These are phyloP conservation scores for Pipistrellus pygmaeus DNA, from an alignment of 2,797 vertebrate genomes.

Conservation along the genomic window DNA sequence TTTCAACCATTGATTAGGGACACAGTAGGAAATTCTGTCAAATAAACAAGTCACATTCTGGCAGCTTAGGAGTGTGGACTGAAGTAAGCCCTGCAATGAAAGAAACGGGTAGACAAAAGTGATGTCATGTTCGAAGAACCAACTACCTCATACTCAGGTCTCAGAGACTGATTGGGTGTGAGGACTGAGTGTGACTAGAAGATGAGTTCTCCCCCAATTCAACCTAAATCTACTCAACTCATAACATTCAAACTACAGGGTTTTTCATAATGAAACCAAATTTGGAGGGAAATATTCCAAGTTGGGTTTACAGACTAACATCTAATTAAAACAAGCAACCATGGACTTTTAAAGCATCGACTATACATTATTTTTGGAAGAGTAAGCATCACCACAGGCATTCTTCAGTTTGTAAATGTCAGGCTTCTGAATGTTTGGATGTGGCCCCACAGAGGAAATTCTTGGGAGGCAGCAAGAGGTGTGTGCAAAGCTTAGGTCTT, in stretches of 20 bases:
- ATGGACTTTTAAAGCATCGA: neutral
- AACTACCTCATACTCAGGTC: neutral
- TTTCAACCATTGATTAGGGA: neutral
- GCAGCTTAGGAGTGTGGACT: neutral
- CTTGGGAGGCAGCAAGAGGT: neutral
- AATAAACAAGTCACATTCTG: neutral
- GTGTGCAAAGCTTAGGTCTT: neutral
- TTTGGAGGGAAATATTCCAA: neutral
- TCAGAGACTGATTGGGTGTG: neutral
- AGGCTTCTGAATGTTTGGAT: neutral
- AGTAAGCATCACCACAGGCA: neutral
- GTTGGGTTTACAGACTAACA: constrained; percentile 2
- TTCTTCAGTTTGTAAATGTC: neutral
- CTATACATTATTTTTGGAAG: neutral
- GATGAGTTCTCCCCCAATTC: neutral
- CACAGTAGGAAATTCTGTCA: neutral
- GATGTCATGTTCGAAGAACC: neutral
- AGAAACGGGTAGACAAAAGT: neutral
- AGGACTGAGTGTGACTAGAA: neutral
- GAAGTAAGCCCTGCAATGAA: neutral
- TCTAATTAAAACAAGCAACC: constrained; percentile 1
- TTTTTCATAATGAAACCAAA: neutral
- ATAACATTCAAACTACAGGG: neutral
- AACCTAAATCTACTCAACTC: neutral
- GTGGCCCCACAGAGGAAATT: neutral